Base-by-base conservation (phyloP, 2,113 vertebrate species). In the Oenanthe oenanthe region DNA sequence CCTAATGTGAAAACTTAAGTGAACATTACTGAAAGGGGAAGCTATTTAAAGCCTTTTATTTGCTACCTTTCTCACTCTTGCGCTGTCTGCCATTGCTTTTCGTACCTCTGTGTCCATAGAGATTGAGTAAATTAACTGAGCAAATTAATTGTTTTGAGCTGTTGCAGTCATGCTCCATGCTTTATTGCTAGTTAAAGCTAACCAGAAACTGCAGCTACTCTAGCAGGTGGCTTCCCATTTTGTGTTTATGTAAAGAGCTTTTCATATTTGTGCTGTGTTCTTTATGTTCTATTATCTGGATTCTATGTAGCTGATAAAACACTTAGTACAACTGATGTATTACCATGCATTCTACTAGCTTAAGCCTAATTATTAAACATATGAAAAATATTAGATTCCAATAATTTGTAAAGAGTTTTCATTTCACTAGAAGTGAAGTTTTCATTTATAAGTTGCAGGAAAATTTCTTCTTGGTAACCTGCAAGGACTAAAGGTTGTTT, bases 1-100 rank as follows among this genome's bases (percentile, higher is more conserved):
- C 67, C 82, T 79, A 32, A 78, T 60, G 32, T 77, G 56, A 73
- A 89, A 83, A 57, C 50, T 68, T 45, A 63, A 80, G 53, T 82
- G 92, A 78, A 17, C n/a, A 7, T 89, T 89, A 57, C 26, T 79
- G 74, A 50, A 77, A 82, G 34, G 3, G 50, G 71, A 92, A 92
- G 74, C 62, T 88, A 42, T 72, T 91, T 92, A 85, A 97, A 93
- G 54, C 36, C 22, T 88, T 92, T 57, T 61, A 31, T 85, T 88
- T 92, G 71, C 66, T 76, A 17, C 45, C 58, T 90, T 85, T 92
- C 66, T 94, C 47, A 9, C 78, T 76, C 36, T 68, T 65, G 8
- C 61, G 9, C 77, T 65, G 8, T 57, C 47, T 94, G 1, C 36
- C 13, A 8, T 71, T 89, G 66, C 77, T 45, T 93, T 89, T 56